phyloP scores from a whole-genome alignment of 2,888 invertebrate species.

The Chrysopilus asiliformis region DNA sequence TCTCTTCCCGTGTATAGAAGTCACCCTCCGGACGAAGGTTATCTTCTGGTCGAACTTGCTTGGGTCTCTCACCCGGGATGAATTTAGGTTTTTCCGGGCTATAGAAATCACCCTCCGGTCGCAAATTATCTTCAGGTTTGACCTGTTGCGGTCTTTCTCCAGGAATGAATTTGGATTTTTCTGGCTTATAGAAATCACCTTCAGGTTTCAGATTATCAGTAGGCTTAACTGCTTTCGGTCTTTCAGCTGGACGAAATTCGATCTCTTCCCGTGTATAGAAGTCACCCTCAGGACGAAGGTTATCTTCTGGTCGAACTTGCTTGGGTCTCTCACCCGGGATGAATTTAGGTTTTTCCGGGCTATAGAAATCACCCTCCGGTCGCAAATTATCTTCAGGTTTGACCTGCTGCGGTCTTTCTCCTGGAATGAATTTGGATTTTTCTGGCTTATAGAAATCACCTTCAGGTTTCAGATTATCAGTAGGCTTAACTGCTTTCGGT shows the following conservation, averaged over 20 bases:
- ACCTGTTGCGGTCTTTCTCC: constrained; percentile 37
- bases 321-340: constrained; percentile 37
- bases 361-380: constrained; percentile 45
- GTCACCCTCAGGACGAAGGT: constrained; percentile 20
- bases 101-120: constrained; percentile 11
- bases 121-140: constrained; percentile 24
- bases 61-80: constrained; percentile 21
- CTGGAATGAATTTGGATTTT: constrained; percentile 7
- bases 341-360: constrained; percentile 27
- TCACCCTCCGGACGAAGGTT: constrained; percentile 39
- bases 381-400: constrained; percentile 38
- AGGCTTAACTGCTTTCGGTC: constrained; percentile 34
- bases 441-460: constrained; percentile 36
- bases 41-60: constrained; percentile 35
- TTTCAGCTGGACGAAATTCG: constrained; percentile 30
- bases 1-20: constrained; percentile 26
- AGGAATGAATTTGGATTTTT: constrained; percentile 28
- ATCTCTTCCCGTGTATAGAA: constrained; percentile 21
- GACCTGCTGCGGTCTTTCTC: constrained; percentile 23
- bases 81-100: constrained; percentile 7
- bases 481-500: constrained; percentile 35
- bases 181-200: constrained; percentile 34
- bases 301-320: constrained; percentile 38
- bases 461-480: constrained; percentile 37
- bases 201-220: constrained; percentile 44